Evolutionary conservation across 1,140 invertebrate species (phyloP).

Genomic region (Psilanteris sp.): DNA sequence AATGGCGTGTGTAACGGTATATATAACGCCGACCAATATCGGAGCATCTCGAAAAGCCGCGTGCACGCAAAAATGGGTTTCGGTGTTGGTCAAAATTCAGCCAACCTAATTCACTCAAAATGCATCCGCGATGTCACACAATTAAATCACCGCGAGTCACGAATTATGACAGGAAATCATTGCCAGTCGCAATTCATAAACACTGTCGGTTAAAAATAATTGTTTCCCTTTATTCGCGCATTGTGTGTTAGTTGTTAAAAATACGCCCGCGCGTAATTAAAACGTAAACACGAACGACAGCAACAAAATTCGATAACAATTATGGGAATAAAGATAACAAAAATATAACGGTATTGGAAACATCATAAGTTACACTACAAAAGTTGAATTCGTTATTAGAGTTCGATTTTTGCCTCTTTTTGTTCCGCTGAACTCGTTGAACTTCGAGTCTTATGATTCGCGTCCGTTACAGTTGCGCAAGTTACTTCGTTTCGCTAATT

Average conservation of each 20-base stretch:
- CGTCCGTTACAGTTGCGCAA: conserved; percentile 11
- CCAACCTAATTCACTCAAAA: conserved; percentile 26
- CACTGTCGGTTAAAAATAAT: conserved; percentile 15
- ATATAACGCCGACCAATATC: conserved; percentile 24
- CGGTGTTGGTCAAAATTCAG: conserved; percentile 16
- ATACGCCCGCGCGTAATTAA: not conserved
- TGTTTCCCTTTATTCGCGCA: not conserved
- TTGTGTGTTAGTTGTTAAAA: not conserved
- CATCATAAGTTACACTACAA: no score
- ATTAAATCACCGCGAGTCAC: conserved; percentile 24
- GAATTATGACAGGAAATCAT: conserved; percentile 45
- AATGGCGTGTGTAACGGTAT: conserved; percentile 53
- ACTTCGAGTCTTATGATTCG: conserved; percentile 25
- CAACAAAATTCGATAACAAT: not conserved
- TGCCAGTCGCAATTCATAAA: conserved; percentile 11
- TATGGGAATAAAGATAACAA: not conserved
- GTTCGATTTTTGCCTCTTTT: conserved; percentile 18
- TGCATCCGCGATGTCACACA: conserved; percentile 8
- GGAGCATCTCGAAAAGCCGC: conserved; percentile 13
- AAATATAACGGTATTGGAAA: no score
- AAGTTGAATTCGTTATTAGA: conserved; percentile 34
- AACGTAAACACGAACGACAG: not conserved
- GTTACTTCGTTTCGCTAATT: conserved; percentile 25
- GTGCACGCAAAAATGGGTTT: conserved; percentile 25
- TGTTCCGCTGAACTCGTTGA: conserved; percentile 14